Evolutionary conservation across 2,113 vertebrate species (phyloP).

Genomic region (Pterocles orientalis): DNA sequence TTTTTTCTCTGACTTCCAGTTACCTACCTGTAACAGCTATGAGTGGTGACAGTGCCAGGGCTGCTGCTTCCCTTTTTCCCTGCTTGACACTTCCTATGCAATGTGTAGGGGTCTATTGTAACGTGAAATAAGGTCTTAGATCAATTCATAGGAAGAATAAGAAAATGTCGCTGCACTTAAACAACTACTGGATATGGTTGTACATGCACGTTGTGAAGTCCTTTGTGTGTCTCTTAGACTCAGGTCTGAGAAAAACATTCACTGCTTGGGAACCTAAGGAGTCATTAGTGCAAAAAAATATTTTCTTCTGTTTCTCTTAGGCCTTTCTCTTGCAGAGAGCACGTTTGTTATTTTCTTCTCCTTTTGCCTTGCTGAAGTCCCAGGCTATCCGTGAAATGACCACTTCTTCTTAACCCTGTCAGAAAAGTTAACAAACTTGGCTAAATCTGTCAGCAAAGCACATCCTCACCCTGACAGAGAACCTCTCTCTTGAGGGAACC

Average conservation of each 20-base stretch:
- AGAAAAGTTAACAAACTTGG: neutral
- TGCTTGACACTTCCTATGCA: neutral
- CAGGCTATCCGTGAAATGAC: neutral
- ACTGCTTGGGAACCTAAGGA: neutral
- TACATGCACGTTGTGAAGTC: neutral
- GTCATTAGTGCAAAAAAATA: neutral
- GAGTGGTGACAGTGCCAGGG: neutral
- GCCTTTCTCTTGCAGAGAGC: neutral
- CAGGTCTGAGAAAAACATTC: neutral
- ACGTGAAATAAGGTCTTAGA: neutral
- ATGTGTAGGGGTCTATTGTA: neutral
- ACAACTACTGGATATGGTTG: neutral
- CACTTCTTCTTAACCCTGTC: neutral
- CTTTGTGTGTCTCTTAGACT: neutral
- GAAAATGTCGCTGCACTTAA: neutral
- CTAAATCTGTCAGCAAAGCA: neutral
- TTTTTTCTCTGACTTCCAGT: neutral
- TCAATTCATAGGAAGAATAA: neutral
- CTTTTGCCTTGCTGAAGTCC: neutral
- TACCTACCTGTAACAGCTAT: neutral
- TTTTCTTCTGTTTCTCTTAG: neutral
- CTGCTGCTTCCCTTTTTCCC: neutral
- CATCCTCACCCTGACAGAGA: neutral
- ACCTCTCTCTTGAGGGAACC: neutral
- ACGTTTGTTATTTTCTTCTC: neutral